phyloP scores from a whole-genome alignment of 1,140 invertebrate species.

The Lepidotrigona ventralis region DNA sequence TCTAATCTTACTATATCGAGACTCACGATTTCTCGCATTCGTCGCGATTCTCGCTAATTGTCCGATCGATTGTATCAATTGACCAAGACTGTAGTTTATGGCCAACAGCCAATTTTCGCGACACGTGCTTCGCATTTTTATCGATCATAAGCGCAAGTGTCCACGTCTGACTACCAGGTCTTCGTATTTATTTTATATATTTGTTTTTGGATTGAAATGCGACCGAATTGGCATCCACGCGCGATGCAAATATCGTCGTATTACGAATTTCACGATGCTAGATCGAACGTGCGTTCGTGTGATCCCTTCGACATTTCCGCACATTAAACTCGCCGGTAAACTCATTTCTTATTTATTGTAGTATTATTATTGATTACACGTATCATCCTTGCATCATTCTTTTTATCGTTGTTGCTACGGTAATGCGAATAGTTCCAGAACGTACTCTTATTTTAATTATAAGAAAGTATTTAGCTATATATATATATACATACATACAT shows the following conservation, averaged over 20 bases:
- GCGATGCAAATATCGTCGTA: neutral
- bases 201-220: neutral
- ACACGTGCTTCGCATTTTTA: neutral
- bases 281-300: neutral
- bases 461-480: conserved; percentile 48
- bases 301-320: conserved; percentile 47
- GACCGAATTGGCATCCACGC: neutral
- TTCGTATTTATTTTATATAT: conserved; percentile 21
- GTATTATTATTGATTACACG: conserved; percentile 55
- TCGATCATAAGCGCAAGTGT: neutral
- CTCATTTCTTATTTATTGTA: conserved; percentile 71
- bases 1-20: conserved; percentile 25
- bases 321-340: conserved; percentile 58
- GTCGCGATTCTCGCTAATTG: neutral
- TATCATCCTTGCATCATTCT: conserved; percentile 43
- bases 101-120: neutral
- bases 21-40: conserved; percentile 8
- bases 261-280: conserved; percentile 1
- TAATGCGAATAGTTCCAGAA: conserved; percentile 34
- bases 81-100: conserved; percentile 26
- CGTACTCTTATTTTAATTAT: conserved; percentile 43
- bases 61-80: conserved; percentile 7
- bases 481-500: neutral
- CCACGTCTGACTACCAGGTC: neutral
- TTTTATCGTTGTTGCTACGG: conserved; percentile 42